A percentile compares a stretch with the other conserved stretches of the same genome.
These are phyloP conservation scores for Trypoxylon attenuatum DNA, from an alignment of 2,888 invertebrate genomes.

Conservation along the genomic window DNA sequence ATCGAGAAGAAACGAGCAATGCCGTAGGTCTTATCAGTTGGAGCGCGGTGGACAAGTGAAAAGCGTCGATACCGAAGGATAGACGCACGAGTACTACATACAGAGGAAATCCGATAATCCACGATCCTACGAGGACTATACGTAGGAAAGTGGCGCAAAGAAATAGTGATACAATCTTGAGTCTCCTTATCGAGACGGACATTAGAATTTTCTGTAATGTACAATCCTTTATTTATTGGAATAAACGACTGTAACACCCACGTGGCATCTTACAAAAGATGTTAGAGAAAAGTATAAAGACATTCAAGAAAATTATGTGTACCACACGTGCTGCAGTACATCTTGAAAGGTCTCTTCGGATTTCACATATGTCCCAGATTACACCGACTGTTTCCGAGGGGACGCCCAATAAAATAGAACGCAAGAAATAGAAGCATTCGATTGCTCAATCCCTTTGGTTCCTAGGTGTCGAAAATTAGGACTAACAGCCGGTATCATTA, in stretches of 20 bases:
- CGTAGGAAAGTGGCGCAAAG: background rate
- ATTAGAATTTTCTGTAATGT: slow-evolving; percentile 5
- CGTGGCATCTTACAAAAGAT: background rate
- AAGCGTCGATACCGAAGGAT: slow-evolving; percentile 3
- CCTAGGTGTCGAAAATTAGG: background rate
- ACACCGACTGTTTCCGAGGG: no score
- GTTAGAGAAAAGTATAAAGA: background rate
- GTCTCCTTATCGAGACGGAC: slow-evolving; percentile 22
- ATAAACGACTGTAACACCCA: slow-evolving; percentile 8
- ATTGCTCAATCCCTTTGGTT: background rate
- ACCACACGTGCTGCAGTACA: no score
- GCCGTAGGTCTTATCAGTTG: slow-evolving; percentile 12
- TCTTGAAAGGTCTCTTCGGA: no score
- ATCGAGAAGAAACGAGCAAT: background rate
- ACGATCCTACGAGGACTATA: slow-evolving; percentile 7
- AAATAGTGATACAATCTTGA: slow-evolving; percentile 9
- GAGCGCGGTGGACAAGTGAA: slow-evolving; percentile 16
- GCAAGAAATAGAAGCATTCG: background rate
- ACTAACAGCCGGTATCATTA: slow-evolving; percentile 9
- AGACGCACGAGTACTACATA: slow-evolving; percentile 17
- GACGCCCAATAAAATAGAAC: background rate
- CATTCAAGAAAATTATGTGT: background rate
- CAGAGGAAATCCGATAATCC: background rate
- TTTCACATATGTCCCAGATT: no score
- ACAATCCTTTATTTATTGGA: background rate